phyloP scores from a whole-genome alignment of 1,140 invertebrate genomes.

The Solenopsis fugax region DNA sequence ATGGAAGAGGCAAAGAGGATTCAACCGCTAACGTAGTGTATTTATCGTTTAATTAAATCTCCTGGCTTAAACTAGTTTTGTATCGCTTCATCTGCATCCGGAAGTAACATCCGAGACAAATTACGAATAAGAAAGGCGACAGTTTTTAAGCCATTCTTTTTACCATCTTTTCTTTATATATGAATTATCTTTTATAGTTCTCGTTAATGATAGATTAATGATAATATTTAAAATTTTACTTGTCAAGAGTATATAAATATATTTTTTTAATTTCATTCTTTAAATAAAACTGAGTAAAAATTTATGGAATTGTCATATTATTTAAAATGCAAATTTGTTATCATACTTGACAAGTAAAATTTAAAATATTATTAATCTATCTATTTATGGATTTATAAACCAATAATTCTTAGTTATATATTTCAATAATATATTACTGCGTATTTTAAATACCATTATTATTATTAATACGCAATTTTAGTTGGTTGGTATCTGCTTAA shows the following conservation, averaged over 20 bases:
- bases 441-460: not conserved
- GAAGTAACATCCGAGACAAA: slow-evolving; percentile 49
- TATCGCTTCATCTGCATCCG: slow-evolving; percentile 53
- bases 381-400: not conserved
- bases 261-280: no score
- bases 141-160: not conserved
- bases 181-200: not conserved
- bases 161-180: not conserved
- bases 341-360: no score
- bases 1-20: slow-evolving; percentile 25
- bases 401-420: not conserved
- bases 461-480: not conserved
- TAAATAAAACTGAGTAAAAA: no score
- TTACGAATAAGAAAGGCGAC: slow-evolving; percentile 25
- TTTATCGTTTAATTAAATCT: slow-evolving; percentile 65
- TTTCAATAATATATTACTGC: not conserved
- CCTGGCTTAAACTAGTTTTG: slow-evolving; percentile 52
- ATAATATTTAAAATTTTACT: slow-evolving; percentile 11
- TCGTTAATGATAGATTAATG: not conserved
- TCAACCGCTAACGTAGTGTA: slow-evolving; percentile 45
- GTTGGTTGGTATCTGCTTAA: not conserved
- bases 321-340: no score
- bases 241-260: no score
- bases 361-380: no score
- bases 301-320: no score